Conservation (phyloP, 2,888 invertebrate genomes). For the Hydroisotoma schaefferi region DNA sequence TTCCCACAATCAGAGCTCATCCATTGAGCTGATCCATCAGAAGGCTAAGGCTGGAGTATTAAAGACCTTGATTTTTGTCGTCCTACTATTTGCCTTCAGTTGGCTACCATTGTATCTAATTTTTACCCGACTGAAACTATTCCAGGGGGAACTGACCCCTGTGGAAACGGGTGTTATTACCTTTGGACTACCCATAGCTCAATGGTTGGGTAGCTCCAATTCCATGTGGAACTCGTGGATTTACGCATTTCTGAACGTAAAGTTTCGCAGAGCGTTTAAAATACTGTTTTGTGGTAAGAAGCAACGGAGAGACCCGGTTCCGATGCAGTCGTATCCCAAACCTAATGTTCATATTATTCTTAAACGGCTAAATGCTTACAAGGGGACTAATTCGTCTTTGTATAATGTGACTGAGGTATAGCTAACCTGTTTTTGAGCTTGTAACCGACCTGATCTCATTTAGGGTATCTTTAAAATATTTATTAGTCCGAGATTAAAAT, state of each 20-base stretch:
- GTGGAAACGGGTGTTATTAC: constrained; percentile 50
- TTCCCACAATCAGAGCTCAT: constrained; percentile 34
- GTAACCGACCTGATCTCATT: too few relatives aligned
- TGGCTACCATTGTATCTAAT: constrained; percentile 59
- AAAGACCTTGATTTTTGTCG: constrained; percentile 59
- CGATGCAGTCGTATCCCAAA: constrained; percentile 29
- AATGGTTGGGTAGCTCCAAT: constrained; percentile 58
- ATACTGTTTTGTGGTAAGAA: constrained; percentile 26
- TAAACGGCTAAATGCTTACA: constrained; percentile 21
- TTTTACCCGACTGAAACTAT: constrained; percentile 52
- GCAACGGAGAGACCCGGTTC: constrained; percentile 5
- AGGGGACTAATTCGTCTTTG: constrained; percentile 12
- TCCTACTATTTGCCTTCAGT: constrained; percentile 57
- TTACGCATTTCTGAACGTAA: constrained; percentile 41
- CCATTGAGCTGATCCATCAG: constrained; percentile 50
- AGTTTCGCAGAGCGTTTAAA: constrained; percentile 35
- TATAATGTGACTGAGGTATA: constrained; percentile 21
- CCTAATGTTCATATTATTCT: constrained; percentile 30
- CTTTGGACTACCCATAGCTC: constrained; percentile 55
- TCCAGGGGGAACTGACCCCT: constrained; percentile 49
- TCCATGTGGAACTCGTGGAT: constrained; percentile 60
- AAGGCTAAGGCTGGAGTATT: constrained; percentile 52
- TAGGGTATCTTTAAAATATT: too few relatives aligned
- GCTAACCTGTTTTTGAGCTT: background rate
- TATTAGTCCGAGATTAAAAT: too few relatives aligned